A percentile compares a stretch with the other conserved stretches of the same genome.
These are phyloP conservation scores for Simalia tracyae DNA, from an alignment of 2,797 vertebrate species.

Conservation along the genomic window DNA sequence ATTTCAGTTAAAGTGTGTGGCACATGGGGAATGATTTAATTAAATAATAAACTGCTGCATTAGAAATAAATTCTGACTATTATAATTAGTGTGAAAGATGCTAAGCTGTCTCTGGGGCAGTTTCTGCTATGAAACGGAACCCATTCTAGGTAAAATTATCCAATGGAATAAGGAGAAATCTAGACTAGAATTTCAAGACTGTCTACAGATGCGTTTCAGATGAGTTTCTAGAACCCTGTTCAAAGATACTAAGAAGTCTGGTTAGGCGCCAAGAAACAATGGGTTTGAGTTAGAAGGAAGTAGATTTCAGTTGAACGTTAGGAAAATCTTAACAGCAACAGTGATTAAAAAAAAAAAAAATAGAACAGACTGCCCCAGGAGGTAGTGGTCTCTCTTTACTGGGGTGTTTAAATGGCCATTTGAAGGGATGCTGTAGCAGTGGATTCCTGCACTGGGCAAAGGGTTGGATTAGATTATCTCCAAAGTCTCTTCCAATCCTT, in stretches of 20 bases:
- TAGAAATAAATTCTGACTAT: not conserved
- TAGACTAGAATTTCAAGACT: not conserved
- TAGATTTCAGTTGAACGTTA: not conserved
- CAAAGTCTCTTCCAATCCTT: not conserved
- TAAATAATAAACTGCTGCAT: not conserved
- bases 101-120: not conserved
- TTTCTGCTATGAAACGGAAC: not conserved
- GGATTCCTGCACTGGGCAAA: not conserved
- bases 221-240: not conserved
- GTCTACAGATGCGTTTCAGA: not conserved
- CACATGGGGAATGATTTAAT: not conserved
- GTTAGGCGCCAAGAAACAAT: not conserved
- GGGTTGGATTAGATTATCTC: not conserved
- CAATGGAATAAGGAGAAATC: not conserved
- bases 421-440: not conserved
- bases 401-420: not conserved
- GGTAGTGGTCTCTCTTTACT: not conserved
- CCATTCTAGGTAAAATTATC: not conserved
- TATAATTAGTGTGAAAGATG: not conserved
- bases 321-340: not conserved
- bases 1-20: not conserved
- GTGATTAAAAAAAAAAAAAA: not conserved
- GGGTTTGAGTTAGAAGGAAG: not conserved
- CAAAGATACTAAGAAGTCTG: not conserved
- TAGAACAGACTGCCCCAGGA: not conserved